Evolutionary conservation across 2,888 invertebrate genomes (phyloP), one percentile per base, ranked within the genome.

Genomic region (Dugesia japonica): DNA sequence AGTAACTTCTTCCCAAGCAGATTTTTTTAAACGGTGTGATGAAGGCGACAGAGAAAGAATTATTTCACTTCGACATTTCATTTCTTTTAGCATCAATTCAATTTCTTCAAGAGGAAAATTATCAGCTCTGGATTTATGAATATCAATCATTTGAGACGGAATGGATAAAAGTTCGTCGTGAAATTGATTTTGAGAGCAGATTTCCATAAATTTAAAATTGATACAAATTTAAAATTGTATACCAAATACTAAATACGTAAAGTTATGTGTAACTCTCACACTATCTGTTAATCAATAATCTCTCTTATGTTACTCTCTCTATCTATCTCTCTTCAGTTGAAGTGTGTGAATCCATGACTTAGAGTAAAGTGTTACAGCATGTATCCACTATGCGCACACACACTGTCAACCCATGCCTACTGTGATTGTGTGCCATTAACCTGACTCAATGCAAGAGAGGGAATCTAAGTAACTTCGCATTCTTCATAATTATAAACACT

Each of bases 351-450:
- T 56, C 56, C 56, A 56, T 56, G 56, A 56, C 56, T 56, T 56
- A 56, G 56, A 56, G 56, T 56, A 56, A n/a, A 56, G 56, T 56
- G 56, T 56, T 56, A 56, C 56, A 56, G 56, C 56, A 56, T 56
- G 56, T 56, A 56, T 56, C 56, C n/a, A n/a, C n/a, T n/a, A 56
- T 56, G 56, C 56, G 56, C 56, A 56, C 56, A 56, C 56, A 20
- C 56, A 56, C 56, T 56, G 17, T 56, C 56, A 56, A 4, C 20
- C 56, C 9, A 56, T 56, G 56, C 23, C 56, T 56, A n/a, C 56
- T 9, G 23, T 56, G 56, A 20, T 4, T 56, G 56, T 56, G 56
- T 56, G 56, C 56, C 20, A 56, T 23, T 56, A 56, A 56, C 56
- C 23, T 56, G 56, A 56, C 56, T 56, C 56, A 56, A 56, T 56